Evolutionary conservation across 1,140 invertebrate species (phyloP), one percentile per base, ranked within the genome.

Genomic region (Onthophagus taurus): DNA sequence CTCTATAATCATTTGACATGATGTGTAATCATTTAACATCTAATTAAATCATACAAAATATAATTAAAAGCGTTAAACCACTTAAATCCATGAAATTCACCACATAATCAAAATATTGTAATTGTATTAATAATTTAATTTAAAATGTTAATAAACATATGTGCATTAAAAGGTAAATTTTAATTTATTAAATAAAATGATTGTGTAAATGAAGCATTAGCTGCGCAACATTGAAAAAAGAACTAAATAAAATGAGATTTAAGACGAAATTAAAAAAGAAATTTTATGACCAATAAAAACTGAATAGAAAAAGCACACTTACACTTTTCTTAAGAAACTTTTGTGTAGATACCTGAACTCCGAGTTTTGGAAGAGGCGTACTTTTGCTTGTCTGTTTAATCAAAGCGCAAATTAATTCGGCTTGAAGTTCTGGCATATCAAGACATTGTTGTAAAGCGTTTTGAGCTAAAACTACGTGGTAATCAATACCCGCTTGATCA

Each of bases 401-500:
- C 47, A 96, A 71, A 45, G 85, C 86, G 60, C 88, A 88, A 56
- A 89, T 83, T 59, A 96, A 77, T 75, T 96, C 92, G 58, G 87
- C 82, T 61, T 95, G 90, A 44, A 96, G 74, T 68, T 94, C 89
- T 42, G 81, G 76, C 60, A 85, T 81, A 53, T 90, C 83, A 31
- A 96, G 70, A 66, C 90, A 94, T 57, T 89, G 83, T 61, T 91
- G 85, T 31, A 96, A 70, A 7, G 91, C 86, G 65, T 93, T 93
- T 77, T 96, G 92, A 16, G 90, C 91, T 47, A 97, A 70, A 34
- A 89, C 86, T 53, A 96, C 90, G 61, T 96, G 92, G 65, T 94
- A 93, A 68, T 96, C 92, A 55, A 97, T 93, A 53, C 89, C 89
- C 24, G 89, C 86, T 54, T 92, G 87, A 68, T 96, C 92, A 47